Evolutionary conservation across 2,888 invertebrate species (phyloP), one percentile per base, ranked within the genome.

Genomic region (Shargacucullia verbasci): DNA sequence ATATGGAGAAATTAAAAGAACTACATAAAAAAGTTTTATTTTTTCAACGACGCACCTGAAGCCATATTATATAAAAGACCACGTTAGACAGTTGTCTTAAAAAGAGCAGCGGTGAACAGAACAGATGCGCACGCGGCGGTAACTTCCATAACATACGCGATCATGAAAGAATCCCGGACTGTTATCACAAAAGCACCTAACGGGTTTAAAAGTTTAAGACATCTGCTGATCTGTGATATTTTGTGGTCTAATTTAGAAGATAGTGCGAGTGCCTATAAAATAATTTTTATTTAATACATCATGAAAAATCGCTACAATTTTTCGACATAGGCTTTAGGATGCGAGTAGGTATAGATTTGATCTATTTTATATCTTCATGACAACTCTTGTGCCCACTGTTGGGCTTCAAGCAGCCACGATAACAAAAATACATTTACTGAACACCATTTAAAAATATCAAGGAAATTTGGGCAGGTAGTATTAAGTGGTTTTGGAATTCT

Each of bases 161-260:
- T 66, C 73, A 66, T 61, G 62, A 58, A 65, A 62, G 73, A 70
- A 64, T 72, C 73, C 69, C 64, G 59, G 64, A n/a, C 31, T 48
- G 60, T 73, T 80, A 82, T 82, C 82, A 82, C 82, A 82, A 83
- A 82, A 79, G 79, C 73, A 82, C 78, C 81, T 88, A 88, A 88
- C 88, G 88, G 88, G 86, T 82, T 20, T 20, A 20, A 20, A 20
- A 20, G n/a, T 20, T 20, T 47, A 48, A 71, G 59, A 81, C 88
- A 89, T 85, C 88, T 89, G 87, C 82, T 78, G 77, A 81, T 79
- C 77, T 81, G 48, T 60, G 64, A 60, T 60, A 57, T 70, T 50
- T 15, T 27, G 44, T 55, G 70, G 70, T 43, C 0, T 34, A 72
- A 79, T 53, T 44, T 31, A 27, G 0, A 57, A 13, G 52, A 0